Evolutionary conservation across 2,113 vertebrate genomes (phyloP).

Genomic region (Oreochromis spilurus): DNA sequence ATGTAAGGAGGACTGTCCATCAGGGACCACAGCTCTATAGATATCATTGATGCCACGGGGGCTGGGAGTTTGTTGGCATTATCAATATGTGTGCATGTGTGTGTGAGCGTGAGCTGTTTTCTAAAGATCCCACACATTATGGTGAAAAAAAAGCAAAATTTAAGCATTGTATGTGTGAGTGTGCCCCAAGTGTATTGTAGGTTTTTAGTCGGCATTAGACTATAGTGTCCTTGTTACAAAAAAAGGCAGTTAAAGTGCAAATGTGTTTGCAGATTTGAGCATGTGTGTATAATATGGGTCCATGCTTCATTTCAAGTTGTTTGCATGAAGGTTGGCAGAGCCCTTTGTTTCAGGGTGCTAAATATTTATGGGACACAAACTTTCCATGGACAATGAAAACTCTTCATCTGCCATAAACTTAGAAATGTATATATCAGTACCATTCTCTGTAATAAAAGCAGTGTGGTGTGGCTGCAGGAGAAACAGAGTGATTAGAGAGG

Average conservation of each 20-base stretch:
- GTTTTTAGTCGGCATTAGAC: background rate
- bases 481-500: slow-evolving; percentile 10
- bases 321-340: background rate
- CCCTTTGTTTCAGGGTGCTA: background rate
- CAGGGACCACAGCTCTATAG: slow-evolving; percentile 20
- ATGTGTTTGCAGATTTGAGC: background rate
- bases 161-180: background rate
- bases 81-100: background rate
- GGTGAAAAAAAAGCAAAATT: background rate
- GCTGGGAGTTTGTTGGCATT: slow-evolving; percentile 6
- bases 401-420: slow-evolving; percentile 24
- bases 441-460: background rate
- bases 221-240: background rate
- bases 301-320: background rate
- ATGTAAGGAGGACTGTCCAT: slow-evolving; percentile 32
- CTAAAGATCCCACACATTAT: background rate
- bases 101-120: background rate
- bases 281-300: background rate
- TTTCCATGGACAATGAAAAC: slow-evolving; percentile 6
- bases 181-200: background rate
- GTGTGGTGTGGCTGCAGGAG: background rate
- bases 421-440: slow-evolving; percentile 2
- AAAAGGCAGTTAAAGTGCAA: background rate
- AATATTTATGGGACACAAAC: slow-evolving; percentile 16
- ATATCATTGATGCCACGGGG: slow-evolving; percentile 37